phyloP scores from a whole-genome alignment of 2,888 invertebrate genomes.

The Neoascia interrupta region DNA sequence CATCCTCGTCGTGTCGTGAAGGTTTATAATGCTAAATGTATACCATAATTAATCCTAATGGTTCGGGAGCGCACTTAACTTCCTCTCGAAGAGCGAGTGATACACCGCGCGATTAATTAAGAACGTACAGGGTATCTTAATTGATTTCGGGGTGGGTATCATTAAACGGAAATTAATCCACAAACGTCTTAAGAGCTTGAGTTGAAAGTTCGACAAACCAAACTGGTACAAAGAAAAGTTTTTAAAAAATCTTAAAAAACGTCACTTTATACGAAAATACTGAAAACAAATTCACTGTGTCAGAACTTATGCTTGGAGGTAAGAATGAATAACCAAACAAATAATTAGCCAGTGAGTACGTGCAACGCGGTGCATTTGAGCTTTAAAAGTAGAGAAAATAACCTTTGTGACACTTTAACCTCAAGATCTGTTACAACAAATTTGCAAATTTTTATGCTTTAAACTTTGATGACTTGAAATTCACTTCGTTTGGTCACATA shows the following conservation, averaged over 20 bases:
- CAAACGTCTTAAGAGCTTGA: neutral
- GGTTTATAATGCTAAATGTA: slow-evolving; percentile 16
- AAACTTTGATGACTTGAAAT: slow-evolving; percentile 26
- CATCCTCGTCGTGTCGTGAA: slow-evolving; percentile 16
- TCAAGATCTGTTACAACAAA: too few species aligned
- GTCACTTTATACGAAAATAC: too few species aligned
- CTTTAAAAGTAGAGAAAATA: too few species aligned
- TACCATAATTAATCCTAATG: slow-evolving; percentile 27
- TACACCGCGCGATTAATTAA: slow-evolving; percentile 1
- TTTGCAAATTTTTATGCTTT: too few species aligned
- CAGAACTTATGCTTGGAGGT: too few species aligned
- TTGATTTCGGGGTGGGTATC: slow-evolving; percentile 9
- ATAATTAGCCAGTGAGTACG: too few species aligned
- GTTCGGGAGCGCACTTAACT: slow-evolving; percentile 8
- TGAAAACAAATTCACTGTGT: too few species aligned
- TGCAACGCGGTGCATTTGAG: too few species aligned
- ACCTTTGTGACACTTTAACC: too few species aligned
- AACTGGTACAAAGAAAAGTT: too few species aligned
- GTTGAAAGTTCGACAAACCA: neutral
- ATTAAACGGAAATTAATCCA: neutral
- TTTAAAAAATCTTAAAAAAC: too few species aligned
- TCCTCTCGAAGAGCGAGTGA: neutral
- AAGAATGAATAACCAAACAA: too few species aligned
- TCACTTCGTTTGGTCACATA: neutral
- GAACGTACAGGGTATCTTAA: neutral